Base-by-base conservation (phyloP, 2,113 vertebrate species). In the Proteles cristata region DNA sequence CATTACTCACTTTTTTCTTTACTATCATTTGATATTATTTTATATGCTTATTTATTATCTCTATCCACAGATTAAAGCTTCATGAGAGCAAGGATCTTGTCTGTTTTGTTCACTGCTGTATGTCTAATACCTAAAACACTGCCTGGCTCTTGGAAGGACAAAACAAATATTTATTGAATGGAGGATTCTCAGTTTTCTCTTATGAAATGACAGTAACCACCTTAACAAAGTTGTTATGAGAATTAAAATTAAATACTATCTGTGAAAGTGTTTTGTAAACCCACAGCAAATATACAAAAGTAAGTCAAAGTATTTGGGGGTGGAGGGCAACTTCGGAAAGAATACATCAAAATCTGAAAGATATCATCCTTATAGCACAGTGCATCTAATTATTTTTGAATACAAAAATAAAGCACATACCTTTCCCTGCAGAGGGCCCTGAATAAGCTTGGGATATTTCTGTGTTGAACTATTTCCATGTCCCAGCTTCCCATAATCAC, bases 391-490 rank as follows among this genome's bases (percentile, higher is more conserved):
- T 83, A 43, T 50, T 96, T 92, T 88, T 69, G 82, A 95, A 88
- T 50, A 63, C 69, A 97, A 89, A 2, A 1, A 94, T 2, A 35
- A 69, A 26, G 73, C 55, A 97, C 98, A 82, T 98, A 99, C 99
- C 99, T 99, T 99, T 97, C 99, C 99, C 95, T 99, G 99, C 58
- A 99, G 97, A 90, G 99, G 99, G 12, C 99, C 99, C 97, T 99
- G 99, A 98, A 99, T 99, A 92, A 99, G 99, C 95, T 99, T 99
- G 92, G 99, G 99, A 68, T 99, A 99, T 93, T 99, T 99, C 97
- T 99, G 99, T 66, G 99, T 99, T 69, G 99, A 99, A 96, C 99
- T 99, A 79, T 99, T 99, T 96, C 99, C 99, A 74, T 99, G 99
- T 94, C 99, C 99, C 58, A 99, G 96, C 97, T 99, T 99, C 84